Evolutionary conservation across 2,113 vertebrate genomes (phyloP).

Genomic region (Dolichotis patagonum): DNA sequence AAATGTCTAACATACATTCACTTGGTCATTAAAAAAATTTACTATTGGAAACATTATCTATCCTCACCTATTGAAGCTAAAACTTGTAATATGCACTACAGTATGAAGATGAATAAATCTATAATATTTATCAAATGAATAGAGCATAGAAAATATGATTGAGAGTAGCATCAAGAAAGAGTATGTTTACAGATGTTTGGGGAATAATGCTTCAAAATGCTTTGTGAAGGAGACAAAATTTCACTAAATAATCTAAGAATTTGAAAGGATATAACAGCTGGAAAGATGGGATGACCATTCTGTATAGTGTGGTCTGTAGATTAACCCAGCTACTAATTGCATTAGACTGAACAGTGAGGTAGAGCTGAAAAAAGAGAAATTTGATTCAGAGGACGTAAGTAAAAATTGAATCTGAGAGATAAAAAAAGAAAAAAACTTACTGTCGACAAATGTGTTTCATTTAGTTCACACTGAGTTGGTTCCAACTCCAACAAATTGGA

Average conservation of each 20-base stretch:
- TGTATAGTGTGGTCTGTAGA: background rate
- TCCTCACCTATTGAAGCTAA: background rate
- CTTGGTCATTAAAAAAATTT: background rate
- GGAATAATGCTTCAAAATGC: background rate
- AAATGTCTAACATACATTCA: background rate
- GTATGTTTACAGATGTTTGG: background rate
- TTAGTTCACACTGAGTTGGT: constrained; percentile 48
- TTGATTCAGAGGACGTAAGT: background rate
- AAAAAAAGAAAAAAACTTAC: background rate
- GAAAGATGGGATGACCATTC: background rate
- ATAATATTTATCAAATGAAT: background rate
- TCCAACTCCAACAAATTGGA: constrained; percentile 43
- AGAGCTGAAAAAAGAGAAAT: background rate
- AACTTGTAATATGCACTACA: background rate
- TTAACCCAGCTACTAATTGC: background rate
- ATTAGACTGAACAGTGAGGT: background rate
- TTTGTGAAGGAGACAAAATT: background rate
- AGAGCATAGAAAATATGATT: background rate
- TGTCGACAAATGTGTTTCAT: constrained; percentile 5
- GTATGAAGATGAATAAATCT: background rate
- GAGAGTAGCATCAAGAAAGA: background rate
- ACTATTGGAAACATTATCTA: background rate
- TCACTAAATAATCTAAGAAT: background rate
- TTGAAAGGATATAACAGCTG: background rate
- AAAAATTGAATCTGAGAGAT: background rate